Conservation (phyloP, 2,113 vertebrate genomes). For the Pitta sordida region DNA sequence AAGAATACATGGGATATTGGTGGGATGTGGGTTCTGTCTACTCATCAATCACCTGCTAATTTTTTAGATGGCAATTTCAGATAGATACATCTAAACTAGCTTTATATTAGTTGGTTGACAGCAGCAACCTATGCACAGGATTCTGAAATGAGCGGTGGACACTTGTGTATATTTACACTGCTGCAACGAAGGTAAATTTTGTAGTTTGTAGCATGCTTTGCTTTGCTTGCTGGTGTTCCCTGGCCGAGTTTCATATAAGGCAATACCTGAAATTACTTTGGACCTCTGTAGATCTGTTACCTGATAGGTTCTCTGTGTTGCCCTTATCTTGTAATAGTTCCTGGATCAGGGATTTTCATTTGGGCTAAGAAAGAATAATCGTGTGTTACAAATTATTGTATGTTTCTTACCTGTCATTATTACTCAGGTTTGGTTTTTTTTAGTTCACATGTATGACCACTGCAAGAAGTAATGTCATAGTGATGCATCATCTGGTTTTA, state of each 20-base stretch:
- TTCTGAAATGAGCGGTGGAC: neutral
- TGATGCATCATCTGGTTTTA: neutral
- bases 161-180: rapidly evolving
- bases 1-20: neutral
- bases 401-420: neutral
- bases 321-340: neutral
- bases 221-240: neutral
- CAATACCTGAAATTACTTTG: neutral
- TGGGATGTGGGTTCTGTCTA: neutral
- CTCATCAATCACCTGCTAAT: neutral
- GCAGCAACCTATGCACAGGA: rapidly evolving
- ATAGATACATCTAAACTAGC: neutral
- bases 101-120: neutral
- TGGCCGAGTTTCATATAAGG: neutral
- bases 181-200: neutral
- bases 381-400: neutral
- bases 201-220: neutral
- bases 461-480: neutral
- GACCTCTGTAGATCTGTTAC: neutral
- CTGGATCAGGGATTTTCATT: neutral
- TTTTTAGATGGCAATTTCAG: neutral
- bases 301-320: neutral
- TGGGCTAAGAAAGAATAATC: neutral
- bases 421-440: neutral
- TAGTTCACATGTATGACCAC: rapidly evolving